A percentile compares a stretch with the other conserved stretches of the same genome.
Conservation (phyloP, 2,888 invertebrate genomes). For the Hoplodrina blanda region DNA sequence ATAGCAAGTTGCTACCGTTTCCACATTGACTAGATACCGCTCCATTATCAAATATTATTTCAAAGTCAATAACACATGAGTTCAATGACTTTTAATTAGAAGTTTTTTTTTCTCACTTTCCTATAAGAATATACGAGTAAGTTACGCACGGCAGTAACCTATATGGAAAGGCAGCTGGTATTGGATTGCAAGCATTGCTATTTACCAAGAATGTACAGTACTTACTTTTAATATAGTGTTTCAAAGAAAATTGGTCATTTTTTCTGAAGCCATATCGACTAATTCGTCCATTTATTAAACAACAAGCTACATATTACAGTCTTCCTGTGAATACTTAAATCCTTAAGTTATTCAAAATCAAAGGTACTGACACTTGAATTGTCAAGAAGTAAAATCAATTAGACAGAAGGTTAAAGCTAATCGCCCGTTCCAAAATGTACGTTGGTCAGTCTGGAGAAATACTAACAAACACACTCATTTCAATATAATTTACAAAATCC, state of each 20-base stretch:
- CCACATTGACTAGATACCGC: constrained; percentile 14
- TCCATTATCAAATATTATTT: constrained; percentile 45
- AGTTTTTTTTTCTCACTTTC: constrained; percentile 43
- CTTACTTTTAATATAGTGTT: constrained; percentile 2
- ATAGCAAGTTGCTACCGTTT: constrained; percentile 30
- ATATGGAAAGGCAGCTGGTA: constrained; percentile 41
- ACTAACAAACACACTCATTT: not conserved
- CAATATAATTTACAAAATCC: not conserved
- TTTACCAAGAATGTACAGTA: constrained; percentile 9
- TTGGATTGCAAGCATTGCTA: constrained; percentile 43
- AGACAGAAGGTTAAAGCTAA: too few species aligned
- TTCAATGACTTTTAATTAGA: constrained; percentile 61
- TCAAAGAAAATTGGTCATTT: constrained; percentile 8
- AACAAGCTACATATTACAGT: too few species aligned
- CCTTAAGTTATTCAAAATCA: too few species aligned
- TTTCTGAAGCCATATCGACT: not conserved
- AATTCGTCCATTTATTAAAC: not conserved
- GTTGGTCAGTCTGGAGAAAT: too few species aligned
- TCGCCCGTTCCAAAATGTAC: too few species aligned
- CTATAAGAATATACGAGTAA: constrained; percentile 26
- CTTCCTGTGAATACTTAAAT: too few species aligned
- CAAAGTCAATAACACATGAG: constrained; percentile 41
- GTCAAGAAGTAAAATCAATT: too few species aligned
- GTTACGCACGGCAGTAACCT: constrained; percentile 38
- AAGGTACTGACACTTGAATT: too few species aligned